Conservation (phyloP, 2,113 vertebrate genomes). For the Vulpes ferrilata region DNA sequence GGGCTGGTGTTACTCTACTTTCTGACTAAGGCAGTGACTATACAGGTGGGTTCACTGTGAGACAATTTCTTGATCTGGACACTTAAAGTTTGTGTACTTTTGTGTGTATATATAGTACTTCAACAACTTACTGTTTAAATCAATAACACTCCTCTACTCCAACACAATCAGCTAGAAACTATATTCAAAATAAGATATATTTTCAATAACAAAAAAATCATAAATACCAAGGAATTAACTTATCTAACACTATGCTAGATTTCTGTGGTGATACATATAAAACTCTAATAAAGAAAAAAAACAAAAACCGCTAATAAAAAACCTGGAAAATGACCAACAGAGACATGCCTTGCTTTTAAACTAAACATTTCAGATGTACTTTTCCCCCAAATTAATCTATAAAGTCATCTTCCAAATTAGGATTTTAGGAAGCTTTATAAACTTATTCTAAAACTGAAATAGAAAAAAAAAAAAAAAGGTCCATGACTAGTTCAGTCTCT, state of each 20-base stretch:
- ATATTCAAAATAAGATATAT: not conserved
- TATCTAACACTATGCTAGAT: not conserved
- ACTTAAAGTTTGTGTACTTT: not conserved
- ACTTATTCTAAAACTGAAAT: not conserved
- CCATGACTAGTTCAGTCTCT: not conserved
- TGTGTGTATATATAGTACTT: not conserved
- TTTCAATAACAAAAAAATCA: not conserved
- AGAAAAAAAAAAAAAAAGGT: not conserved
- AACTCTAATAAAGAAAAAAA: not conserved
- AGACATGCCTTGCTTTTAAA: not conserved
- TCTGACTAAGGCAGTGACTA: not conserved
- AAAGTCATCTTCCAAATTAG: conserved; percentile 8
- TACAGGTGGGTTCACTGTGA: not conserved
- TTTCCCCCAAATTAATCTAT: not conserved
- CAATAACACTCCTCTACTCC: not conserved
- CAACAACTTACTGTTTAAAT: not conserved
- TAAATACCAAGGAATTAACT: not conserved
- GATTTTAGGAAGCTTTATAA: conserved; percentile 21
- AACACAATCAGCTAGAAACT: not conserved
- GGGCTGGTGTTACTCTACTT: not conserved
- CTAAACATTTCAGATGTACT: not conserved
- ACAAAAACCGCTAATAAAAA: not conserved
- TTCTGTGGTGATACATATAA: not conserved
- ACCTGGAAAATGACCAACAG: not conserved
- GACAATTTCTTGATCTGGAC: not conserved